phyloP scores from a whole-genome alignment of 2,888 invertebrate species.

The Rotaria socialis region DNA sequence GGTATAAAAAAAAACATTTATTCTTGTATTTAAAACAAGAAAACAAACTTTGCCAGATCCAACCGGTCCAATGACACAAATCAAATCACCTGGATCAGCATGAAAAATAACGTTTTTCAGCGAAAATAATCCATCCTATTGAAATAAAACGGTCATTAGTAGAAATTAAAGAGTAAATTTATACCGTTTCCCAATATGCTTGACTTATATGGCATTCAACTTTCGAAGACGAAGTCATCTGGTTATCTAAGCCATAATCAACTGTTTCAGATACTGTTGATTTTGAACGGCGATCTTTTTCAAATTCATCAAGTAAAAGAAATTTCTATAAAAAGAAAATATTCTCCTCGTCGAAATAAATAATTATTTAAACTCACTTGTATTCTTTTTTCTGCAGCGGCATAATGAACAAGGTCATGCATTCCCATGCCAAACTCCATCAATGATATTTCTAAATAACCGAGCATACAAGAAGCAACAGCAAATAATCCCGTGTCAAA shows the following conservation, averaged over 20 bases:
- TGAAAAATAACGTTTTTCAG: neutral
- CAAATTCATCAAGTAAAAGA: neutral
- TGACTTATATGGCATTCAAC: neutral
- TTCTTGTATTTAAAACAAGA: neutral
- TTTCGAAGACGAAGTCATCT: neutral
- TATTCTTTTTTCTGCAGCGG: neutral
- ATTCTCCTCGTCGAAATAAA: no score
- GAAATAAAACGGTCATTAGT: neutral
- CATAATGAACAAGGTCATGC: neutral
- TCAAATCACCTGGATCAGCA: neutral
- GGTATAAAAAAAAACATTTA: neutral
- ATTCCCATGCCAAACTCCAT: neutral
- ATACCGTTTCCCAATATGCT: neutral
- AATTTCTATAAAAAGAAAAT: neutral
- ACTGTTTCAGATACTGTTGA: neutral
- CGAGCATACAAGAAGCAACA: neutral
- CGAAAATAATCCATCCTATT: neutral
- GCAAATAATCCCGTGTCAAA: neutral
- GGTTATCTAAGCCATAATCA: neutral
- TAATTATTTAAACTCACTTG: neutral
- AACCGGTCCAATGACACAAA: neutral
- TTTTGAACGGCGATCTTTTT: neutral
- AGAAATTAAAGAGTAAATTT: neutral
- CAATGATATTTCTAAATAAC: neutral
- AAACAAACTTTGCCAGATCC: constrained; percentile 49